phyloP scores from a whole-genome alignment of 2,888 invertebrate species.

The Anthophora plumipes region DNA sequence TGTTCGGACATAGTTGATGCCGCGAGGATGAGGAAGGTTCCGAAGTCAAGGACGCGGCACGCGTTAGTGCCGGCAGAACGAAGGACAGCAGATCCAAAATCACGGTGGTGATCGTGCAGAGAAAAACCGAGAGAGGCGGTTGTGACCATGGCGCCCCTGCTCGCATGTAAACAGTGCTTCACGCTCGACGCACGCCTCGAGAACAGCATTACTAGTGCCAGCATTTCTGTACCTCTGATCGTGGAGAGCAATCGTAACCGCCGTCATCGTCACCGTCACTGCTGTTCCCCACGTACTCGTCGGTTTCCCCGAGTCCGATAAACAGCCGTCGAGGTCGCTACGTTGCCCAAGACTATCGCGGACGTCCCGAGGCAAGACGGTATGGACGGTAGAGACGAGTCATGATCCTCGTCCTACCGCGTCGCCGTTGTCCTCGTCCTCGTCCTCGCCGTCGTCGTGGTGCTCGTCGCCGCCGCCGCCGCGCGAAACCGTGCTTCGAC shows the following conservation, averaged over 20 bases:
- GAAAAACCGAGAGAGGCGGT: slow-evolving; percentile 48
- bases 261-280: slow-evolving; percentile 17
- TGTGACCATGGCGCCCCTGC: slow-evolving; percentile 73
- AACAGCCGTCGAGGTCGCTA: slow-evolving; percentile 8
- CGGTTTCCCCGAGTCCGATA: slow-evolving; percentile 18
- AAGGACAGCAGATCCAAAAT: slow-evolving; percentile 39
- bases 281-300: slow-evolving; percentile 19
- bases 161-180: slow-evolving; percentile 74
- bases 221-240: neutral
- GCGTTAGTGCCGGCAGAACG: slow-evolving; percentile 36
- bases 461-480: slow-evolving; percentile 55
- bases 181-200: slow-evolving; percentile 58
- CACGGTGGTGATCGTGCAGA: slow-evolving; percentile 37
- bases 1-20: slow-evolving; percentile 46
- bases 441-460: slow-evolving; percentile 59
- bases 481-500: slow-evolving; percentile 50
- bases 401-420: slow-evolving; percentile 60
- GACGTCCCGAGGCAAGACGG: slow-evolving; percentile 46
- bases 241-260: slow-evolving; percentile 14
- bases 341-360: slow-evolving; percentile 35
- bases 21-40: slow-evolving; percentile 62
- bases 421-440: slow-evolving; percentile 59
- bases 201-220: slow-evolving; percentile 34
- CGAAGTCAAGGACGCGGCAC: slow-evolving; percentile 32
- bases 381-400: slow-evolving; percentile 58